Evolutionary conservation across 2,888 invertebrate genomes (phyloP), one percentile per base, ranked within the genome.

Genomic region (Diaperis boleti): DNA sequence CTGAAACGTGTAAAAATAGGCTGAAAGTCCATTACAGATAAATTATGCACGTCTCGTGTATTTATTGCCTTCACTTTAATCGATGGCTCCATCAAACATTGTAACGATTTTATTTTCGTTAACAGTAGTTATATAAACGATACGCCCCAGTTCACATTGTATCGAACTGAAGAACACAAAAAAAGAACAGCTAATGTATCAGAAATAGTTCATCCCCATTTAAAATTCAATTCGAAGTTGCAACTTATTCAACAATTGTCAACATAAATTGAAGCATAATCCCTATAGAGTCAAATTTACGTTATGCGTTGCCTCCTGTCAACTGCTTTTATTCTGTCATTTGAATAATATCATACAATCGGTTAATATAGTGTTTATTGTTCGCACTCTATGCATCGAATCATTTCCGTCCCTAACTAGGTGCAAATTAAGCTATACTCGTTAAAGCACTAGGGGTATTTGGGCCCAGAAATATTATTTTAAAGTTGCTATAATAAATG

Each of bases 11-110:
- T 37, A 45, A 57, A 57, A 56, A 35, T 29, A 56, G 39, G 10
- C 31, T 29, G 15, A n/a, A 42, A 18, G 8, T 15, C 22, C 15
- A 35, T 42, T 14, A 57, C 11, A 26, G 42, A 55, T 42, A 55
- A 44, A 44, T 55, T 55, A 31, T 33, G 31, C 31, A 20, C 31
- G 55, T 31, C 13, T 22, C 49, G 39, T 54, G 18, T 41, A 54
- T 55, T 55, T 44, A 42, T 55, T 44, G 26, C 44, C 33, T 42
- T 33, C 20, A 55, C 33, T 44, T 55, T 33, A 44, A n/a, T 55
- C 52, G 18, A 26, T 22, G 52, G n/a, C n/a, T n/a, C 39, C 37
- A 52, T 52, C 39, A 52, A 35, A 39, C 52, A 26, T 52, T 52
- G 39, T 52, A 20, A 39, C 52, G 26, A 37, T 52, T 52, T 52